A percentile compares a stretch with the other conserved stretches of the same genome.
phyloP scores from a whole-genome alignment of 92 coral and sea anemone species.

The Porites divaricata region DNA sequence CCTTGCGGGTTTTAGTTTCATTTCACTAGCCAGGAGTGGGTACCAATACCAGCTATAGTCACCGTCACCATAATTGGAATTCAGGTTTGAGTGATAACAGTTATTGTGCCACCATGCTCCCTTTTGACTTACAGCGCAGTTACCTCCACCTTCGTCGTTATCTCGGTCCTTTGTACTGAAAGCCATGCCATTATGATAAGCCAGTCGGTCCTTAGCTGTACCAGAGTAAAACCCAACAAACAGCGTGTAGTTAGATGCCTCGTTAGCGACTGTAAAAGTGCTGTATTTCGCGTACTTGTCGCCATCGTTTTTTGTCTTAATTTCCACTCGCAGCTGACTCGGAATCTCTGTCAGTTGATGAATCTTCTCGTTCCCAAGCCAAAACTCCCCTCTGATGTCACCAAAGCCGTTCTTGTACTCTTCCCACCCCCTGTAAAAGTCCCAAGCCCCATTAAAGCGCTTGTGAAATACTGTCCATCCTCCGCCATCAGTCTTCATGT shows the following conservation, averaged over 20 bases:
- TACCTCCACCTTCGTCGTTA: conserved; percentile 34
- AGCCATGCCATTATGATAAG: not conserved
- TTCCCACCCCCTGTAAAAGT: conserved; percentile 26
- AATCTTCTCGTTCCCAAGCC: too few species aligned
- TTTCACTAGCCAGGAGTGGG: conserved; percentile 10
- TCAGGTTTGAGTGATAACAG: conserved; percentile 64
- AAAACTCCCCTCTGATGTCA: too few species aligned
- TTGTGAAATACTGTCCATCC: conserved; percentile 83
- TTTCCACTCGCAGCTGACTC: too few species aligned
- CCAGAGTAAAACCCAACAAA: conserved; percentile 15
- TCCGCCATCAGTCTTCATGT: too few species aligned
- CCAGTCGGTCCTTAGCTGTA: conserved; percentile 27
- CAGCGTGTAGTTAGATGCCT: conserved; percentile 5
- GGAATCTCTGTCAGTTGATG: too few species aligned
- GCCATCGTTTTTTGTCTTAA: conserved; percentile 31
- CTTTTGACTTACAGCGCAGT: conserved; percentile 41
- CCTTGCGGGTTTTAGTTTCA: conserved; percentile 24
- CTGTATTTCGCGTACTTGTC: conserved; percentile 52
- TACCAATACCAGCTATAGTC: conserved; percentile 7
- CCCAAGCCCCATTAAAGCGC: conserved; percentile 48
- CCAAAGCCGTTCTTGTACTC: too few species aligned
- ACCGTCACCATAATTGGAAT: conserved; percentile 60
- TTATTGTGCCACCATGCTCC: conserved; percentile 81
- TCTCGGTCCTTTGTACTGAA: conserved; percentile 65
- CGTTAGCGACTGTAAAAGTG: conserved; percentile 53